Base-by-base conservation (phyloP, 2,797 vertebrate species). In the Hippocampus kuda region DNA sequence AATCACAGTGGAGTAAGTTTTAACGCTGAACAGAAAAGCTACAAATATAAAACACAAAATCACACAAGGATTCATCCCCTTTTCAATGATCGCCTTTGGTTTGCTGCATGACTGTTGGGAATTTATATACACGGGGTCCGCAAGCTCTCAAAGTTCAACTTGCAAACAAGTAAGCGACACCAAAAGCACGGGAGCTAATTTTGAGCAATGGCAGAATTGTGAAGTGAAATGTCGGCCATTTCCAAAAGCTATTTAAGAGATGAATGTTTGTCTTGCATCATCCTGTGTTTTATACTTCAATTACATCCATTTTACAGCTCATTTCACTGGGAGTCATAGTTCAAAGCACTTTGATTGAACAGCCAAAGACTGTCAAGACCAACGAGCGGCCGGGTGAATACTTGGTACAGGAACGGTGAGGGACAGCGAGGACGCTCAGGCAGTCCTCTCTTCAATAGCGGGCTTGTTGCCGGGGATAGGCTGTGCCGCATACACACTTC, bases 391-490 rank as follows among this genome's bases (percentile, higher is more conserved):
- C 11, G 0, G 42, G 46, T 53, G 34, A 71, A 70, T 62, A 70
- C 75, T 78, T 79, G 72, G 69, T 77, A 69, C 66, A 68, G 41
- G 65, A 72, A 34, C 24, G 44, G 2, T 41, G 10, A 68, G 51
- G 65, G 67, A 12, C 67, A 65, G 61, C 38, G 66, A 65, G 68
- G 65, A 71, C 74, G 11, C 12, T 93, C 90, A 96, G 77, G 93
- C 92, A 74, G 91, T 92, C 75, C 93, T 94, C 90, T 95, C 92
- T 89, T 95, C 94, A 64, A 91, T 91, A 84, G 93, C 85, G 79
- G 91, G 91, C 85, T 94, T 95, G 92, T 89, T 94, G 87, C 91
- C 90, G 61, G 94, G 89, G 75, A 93, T 91, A 56, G 93, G 94
- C 68, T 91, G 90, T 46, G 87, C 84, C 18, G 91, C 90, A 70